These are phyloP conservation scores for Caenorhabditis doughertyi DNA, from an alignment of 2,888 invertebrate genomes.

Conservation along the genomic window DNA sequence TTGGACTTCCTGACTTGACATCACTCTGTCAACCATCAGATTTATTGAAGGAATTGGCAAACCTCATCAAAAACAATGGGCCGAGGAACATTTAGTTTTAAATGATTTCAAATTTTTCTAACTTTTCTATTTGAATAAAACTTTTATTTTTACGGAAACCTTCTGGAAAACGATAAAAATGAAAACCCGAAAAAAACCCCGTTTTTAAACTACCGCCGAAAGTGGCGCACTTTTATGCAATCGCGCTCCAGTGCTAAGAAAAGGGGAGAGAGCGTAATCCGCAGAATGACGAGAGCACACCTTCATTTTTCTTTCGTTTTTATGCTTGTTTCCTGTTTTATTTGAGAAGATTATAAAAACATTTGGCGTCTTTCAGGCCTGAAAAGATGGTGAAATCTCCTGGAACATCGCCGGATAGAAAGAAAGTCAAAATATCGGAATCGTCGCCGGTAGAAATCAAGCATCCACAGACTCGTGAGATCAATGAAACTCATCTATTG, in stretches of 20 bases:
- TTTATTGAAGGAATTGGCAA: slow-evolving; percentile 5
- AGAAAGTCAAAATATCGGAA: slow-evolving; percentile 48
- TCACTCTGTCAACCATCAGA: slow-evolving; percentile 11
- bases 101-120: background rate
- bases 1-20: slow-evolving; percentile 43
- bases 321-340: background rate
- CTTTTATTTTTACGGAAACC: no score
- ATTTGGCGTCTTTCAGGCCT: background rate
- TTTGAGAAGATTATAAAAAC: background rate
- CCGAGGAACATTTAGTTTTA: background rate
- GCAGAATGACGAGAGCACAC: background rate
- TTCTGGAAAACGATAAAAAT: background rate
- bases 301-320: background rate
- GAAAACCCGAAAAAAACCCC: background rate
- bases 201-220: background rate
- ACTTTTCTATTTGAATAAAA: no score
- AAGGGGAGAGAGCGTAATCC: background rate
- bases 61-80: background rate
- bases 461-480: slow-evolving; percentile 37
- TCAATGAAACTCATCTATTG: slow-evolving; percentile 37
- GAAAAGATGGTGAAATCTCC: slow-evolving; percentile 57
- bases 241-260: background rate
- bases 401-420: slow-evolving; percentile 52
- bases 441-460: slow-evolving; percentile 41
- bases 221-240: background rate